Evolutionary conservation across 2,888 invertebrate genomes (phyloP), one percentile per base, ranked within the genome.

Genomic region (Eupithecia inturbata): DNA sequence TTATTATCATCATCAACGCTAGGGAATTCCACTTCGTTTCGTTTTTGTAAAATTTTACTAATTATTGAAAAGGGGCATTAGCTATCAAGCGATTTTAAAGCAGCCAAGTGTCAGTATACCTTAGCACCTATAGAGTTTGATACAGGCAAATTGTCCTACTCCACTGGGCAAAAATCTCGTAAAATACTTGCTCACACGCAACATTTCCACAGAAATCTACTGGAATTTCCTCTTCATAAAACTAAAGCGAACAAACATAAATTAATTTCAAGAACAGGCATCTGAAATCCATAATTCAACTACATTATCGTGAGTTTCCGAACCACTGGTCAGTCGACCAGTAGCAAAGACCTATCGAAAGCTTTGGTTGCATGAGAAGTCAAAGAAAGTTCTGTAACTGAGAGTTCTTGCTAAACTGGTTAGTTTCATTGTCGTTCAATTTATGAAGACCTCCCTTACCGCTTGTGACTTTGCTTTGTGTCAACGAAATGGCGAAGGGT

Each of bases 281-380:
- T 83, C 82, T 82, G 79, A 83, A 87, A 86, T 89, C 83, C 87
- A 89, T 90, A 89, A 90, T 88, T 90, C 88, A 89, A 83, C 83
- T 83, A 86, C 85, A 88, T 90, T 92, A 92, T 92, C 91, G 85
- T 78, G 81, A 86, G 88, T 89, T 92, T 92, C 92, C 89, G 84
- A 87, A 85, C 88, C 91, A 88, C 83, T 91, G 90, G 82, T 77
- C 84, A 85, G 74, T 62, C 70, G 77, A 76, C 92, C 89, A 91
- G 57, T 80, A 73, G 80, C 12, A 9, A 66, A 82, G 89, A 87
- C 68, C 90, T 76, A 72, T 71, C 60, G 66, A 78, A 79, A 81
- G 79, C 80, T 76, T 75, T 70, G 57, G 60, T 67, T 64, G 73
- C 71, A 75, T 36, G 75, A 64, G 71, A 39, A 72, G 60, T 73